Percentiles rank a stretch among this genome's conserved stretches.
Evolutionary conservation across 2,797 vertebrate genomes (phyloP).

Genomic region (Gallinago solitaria): DNA sequence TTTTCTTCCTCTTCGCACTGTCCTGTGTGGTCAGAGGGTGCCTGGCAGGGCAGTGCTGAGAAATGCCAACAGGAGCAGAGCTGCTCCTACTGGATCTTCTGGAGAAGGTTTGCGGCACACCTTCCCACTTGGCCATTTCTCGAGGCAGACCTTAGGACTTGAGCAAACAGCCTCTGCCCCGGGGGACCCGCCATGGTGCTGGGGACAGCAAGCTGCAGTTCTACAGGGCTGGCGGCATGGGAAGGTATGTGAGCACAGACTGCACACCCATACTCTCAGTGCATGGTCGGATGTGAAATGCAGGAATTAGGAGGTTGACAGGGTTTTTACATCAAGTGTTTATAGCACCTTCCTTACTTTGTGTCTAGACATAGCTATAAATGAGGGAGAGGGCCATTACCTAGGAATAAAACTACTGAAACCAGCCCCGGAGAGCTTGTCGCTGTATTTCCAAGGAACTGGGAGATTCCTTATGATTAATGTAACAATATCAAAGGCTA

Average conservation of each 20-base stretch:
- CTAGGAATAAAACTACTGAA: constrained; percentile 39
- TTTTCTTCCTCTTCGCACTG: neutral
- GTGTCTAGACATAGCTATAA: constrained; percentile 64
- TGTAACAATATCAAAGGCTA: neutral
- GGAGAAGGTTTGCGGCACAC: neutral
- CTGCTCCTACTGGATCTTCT: neutral
- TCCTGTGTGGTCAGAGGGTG: neutral
- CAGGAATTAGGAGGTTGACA: neutral
- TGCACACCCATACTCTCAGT: rapidly evolving
- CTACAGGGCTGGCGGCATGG: neutral
- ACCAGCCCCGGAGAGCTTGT: neutral
- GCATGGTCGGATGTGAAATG: rapidly evolving
- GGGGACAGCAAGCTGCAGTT: neutral
- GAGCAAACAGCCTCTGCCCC: neutral
- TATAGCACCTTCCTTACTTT: constrained; percentile 22
- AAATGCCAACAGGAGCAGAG: neutral
- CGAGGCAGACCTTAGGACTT: rapidly evolving
- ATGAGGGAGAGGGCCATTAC: constrained; percentile 49
- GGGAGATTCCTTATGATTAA: constrained; percentile 40
- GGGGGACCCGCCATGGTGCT: rapidly evolving
- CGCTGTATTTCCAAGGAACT: neutral
- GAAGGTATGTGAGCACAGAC: neutral
- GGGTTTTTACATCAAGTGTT: constrained; percentile 8
- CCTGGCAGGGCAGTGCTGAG: neutral
- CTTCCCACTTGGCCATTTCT: neutral